These are phyloP conservation scores for Cerceris rybyensis DNA, from an alignment of 2,888 invertebrate species.

Conservation along the genomic window DNA sequence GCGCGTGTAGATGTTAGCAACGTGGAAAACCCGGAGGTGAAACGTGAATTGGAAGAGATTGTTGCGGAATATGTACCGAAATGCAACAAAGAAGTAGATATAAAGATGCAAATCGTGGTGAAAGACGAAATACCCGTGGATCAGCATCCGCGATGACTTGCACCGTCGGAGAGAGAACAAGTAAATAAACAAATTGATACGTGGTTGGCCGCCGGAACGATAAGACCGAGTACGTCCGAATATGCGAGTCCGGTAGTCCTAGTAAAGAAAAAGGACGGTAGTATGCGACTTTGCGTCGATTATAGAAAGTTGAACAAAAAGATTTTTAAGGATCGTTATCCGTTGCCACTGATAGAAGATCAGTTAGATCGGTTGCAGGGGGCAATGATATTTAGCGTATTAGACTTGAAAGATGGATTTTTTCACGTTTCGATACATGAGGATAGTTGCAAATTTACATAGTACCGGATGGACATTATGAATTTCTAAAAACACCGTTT, in stretches of 20 bases:
- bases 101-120: constrained; percentile 66
- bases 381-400: constrained; percentile 7
- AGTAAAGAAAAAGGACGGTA: constrained; percentile 62
- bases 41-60: not conserved
- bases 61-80: constrained; percentile 13
- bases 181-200: constrained; percentile 67
- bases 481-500: constrained; percentile 63
- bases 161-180: constrained; percentile 51
- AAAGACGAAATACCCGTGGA: constrained; percentile 69
- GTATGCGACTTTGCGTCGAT: constrained; percentile 33
- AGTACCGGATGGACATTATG: constrained; percentile 62
- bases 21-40: not conserved
- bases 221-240: constrained; percentile 67
- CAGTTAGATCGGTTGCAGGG: constrained; percentile 12
- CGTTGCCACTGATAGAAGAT: constrained; percentile 32
- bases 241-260: constrained; percentile 71
- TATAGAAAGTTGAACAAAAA: no score
- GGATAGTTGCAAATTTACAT: constrained; percentile 66
- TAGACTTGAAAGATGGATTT: constrained; percentile 61
- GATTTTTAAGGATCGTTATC: constrained; percentile 22
- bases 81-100: constrained; percentile 26
- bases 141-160: constrained; percentile 60
- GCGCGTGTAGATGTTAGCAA: constrained; percentile 10
- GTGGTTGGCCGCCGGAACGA: constrained; percentile 71
- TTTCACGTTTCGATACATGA: constrained; percentile 66